Conservation (phyloP, 1,140 invertebrate genomes). For the Saxidomus purpurata region DNA sequence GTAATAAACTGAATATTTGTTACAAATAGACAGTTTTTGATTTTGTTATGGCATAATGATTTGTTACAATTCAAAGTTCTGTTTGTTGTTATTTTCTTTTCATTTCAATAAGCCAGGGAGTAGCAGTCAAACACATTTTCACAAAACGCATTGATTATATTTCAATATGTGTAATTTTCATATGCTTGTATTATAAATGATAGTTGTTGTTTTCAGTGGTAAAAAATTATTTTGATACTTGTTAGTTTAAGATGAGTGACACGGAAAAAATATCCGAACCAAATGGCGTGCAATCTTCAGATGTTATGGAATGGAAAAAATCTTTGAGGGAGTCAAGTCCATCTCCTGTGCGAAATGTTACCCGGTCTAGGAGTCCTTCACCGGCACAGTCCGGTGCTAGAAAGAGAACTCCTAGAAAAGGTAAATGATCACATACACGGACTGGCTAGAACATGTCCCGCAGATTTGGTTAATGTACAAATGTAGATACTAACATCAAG, state of each 20-base stretch:
- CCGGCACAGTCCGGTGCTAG: conserved; percentile 65
- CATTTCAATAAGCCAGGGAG: no score
- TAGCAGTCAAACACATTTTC: no score
- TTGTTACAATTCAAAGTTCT: no score
- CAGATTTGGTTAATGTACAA: not conserved
- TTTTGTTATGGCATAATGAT: no score
- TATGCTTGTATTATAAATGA: no score
- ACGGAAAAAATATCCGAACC: conserved; percentile 76
- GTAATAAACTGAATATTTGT: no score
- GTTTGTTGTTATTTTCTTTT: no score
- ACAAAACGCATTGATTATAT: no score
- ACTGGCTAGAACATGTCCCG: not conserved
- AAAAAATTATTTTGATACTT: not conserved
- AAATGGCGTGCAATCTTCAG: conserved; percentile 76
- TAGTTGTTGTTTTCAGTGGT: no score
- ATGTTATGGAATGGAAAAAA: conserved; percentile 80
- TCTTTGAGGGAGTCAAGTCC: conserved; percentile 77
- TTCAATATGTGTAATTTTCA: no score
- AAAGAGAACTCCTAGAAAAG: conserved; percentile 66
- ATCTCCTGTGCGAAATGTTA: conserved; percentile 62
- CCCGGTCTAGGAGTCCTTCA: conserved; percentile 77
- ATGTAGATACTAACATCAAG: not conserved
- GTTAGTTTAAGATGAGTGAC: conserved; percentile 62
- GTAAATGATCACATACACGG: conserved; percentile 19
- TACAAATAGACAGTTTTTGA: no score